phyloP scores from a whole-genome alignment of 30 jellyfish, hydroid and myxozoan species.

The Sanderia malayensis region DNA sequence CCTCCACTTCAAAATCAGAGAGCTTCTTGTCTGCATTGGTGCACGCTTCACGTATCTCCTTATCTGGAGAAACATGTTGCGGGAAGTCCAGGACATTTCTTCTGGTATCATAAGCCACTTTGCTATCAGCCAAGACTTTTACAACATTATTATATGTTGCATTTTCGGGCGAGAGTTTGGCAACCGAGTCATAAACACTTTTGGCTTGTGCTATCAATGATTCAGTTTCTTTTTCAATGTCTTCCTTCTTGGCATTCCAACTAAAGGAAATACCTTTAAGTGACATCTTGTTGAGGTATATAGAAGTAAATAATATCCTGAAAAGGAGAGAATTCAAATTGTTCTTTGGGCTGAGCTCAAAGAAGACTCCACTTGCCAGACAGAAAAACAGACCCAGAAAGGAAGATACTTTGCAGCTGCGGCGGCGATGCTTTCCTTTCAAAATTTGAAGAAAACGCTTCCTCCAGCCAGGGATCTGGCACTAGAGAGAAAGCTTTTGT shows the following conservation, averaged over 20 bases:
- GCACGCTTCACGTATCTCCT: conserved; percentile 75
- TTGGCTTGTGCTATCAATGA: conserved; percentile 57
- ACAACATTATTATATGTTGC: conserved; percentile 60
- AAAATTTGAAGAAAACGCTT: no score
- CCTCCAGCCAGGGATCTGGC: no score
- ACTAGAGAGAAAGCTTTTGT: no score
- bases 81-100: conserved; percentile 83
- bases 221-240: conserved; percentile 26
- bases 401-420: no score
- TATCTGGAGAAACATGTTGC: conserved; percentile 79
- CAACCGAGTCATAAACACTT: conserved; percentile 62
- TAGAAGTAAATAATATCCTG: no score
- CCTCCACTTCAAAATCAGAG: conserved; percentile 87
- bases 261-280: conserved; percentile 49
- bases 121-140: conserved; percentile 60
- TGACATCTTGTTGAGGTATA: not conserved
- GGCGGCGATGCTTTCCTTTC: no score
- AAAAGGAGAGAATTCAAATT: no score
- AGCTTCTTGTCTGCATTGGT: conserved; percentile 82
- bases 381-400: no score
- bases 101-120: conserved; percentile 36
- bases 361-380: no score
- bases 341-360: no score
- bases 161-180: conserved; percentile 36
- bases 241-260: conserved; percentile 46